A percentile compares a stretch with the other conserved stretches of the same genome.
phyloP scores from a whole-genome alignment of 2,113 vertebrate species.

The Paratilapia polleni region DNA sequence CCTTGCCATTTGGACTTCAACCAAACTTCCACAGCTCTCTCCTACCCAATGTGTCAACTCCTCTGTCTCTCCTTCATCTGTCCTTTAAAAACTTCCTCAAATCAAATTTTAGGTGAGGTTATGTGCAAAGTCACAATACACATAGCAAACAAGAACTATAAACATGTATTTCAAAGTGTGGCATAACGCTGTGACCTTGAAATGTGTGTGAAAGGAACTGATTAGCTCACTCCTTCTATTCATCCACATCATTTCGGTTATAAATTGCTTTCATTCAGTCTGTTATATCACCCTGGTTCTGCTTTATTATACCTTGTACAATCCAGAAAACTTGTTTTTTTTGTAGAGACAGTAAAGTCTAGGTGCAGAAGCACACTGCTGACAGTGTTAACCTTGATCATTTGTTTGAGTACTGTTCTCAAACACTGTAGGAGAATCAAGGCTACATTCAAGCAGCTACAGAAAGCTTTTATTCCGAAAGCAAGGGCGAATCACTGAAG shows the following conservation, averaged over 20 bases:
- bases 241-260: constrained; percentile 4
- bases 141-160: not conserved
- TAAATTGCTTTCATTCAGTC: constrained; percentile 27
- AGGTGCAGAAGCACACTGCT: not conserved
- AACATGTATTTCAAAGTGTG: not conserved
- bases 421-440: not conserved
- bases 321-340: not conserved
- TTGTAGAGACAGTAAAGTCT: not conserved
- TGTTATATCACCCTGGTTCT: not conserved
- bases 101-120: not conserved
- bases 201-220: not conserved
- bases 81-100: not conserved
- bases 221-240: constrained; percentile 11
- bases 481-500: not conserved
- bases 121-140: not conserved
- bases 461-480: constrained; percentile 6
- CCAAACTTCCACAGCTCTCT: constrained; percentile 39
- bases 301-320: constrained; percentile 15
- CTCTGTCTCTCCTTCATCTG: constrained; percentile 24
- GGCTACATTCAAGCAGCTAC: not conserved
- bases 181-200: constrained; percentile 18
- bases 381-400: not conserved
- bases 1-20: constrained; percentile 52
- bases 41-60: constrained; percentile 19
- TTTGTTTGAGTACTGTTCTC: not conserved